Base-by-base conservation (phyloP, 2,888 invertebrate genomes). In the Eustalomyia histrio region DNA sequence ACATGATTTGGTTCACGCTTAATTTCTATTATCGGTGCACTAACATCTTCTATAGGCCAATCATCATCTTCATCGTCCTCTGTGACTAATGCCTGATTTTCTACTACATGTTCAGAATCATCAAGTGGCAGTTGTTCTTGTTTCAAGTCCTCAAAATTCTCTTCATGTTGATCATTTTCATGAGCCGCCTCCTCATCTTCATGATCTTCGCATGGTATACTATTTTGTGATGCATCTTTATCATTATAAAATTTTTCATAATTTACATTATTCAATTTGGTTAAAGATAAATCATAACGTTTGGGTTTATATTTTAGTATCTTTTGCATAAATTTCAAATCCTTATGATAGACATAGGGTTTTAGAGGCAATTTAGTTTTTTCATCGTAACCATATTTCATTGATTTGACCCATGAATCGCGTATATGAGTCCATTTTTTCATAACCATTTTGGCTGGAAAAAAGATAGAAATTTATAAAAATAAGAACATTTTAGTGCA, bases 361-460 rank as follows among this genome's bases (percentile, higher is more conserved):
- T 75, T 80, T 4, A 53, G 47, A 0, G 79, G 79, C n/a, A 47
- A 7, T 2, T 67, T 75, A 3, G 79, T 80, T 2, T 50, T 33
- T 10, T 75, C 65, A 50, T 80, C 71, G 50, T 71, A 75, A 0
- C 79, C 79, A 8, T 75, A 80, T 53, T 75, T 80, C 75, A 80
- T 75, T 1, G 75, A 75, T 57, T 80, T 80, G 2, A 80, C 69
- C 79, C 79, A 80, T 1, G 71, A 60, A 39, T 80, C 79, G 1
- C 79, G 75, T 60, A 80, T 80, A 29, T 80, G 79, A 3, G 75
- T 71, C 79, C 79, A 75, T 67, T 75, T 80, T 55, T 71, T 69
- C 14, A 60, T 71, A 18, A 80, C 65, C 53, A 75, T 50, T 16
- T 52, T 65, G 1, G 64, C 79, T 80, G 35, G 0, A 68, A 29